phyloP scores from a whole-genome alignment of 2,113 vertebrate genomes.

The Stegastes partitus region DNA sequence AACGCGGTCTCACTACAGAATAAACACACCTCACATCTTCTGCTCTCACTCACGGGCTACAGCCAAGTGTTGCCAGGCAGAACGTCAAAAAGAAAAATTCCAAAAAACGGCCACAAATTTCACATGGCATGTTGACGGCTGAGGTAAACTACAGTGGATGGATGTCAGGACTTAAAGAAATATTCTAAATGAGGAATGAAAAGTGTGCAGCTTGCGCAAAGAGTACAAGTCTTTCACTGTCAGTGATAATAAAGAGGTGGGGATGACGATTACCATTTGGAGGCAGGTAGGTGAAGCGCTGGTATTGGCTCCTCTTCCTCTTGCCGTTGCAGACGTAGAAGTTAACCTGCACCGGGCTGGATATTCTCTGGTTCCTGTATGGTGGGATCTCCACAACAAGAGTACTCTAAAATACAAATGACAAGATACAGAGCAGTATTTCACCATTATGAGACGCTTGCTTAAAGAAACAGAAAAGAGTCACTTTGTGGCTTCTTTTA shows the following conservation, averaged over 20 bases:
- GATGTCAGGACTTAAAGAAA: conserved; percentile 49
- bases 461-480: no score
- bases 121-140: conserved; percentile 43
- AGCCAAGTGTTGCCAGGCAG: conserved; percentile 28
- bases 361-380: conserved; percentile 95
- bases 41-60: conserved; percentile 50
- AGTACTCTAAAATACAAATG: conserved; percentile 84
- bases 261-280: conserved; percentile 88
- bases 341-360: conserved; percentile 93
- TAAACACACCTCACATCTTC: conserved; percentile 76
- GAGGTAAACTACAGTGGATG: conserved; percentile 18
- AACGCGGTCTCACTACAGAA: conserved; percentile 69
- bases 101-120: conserved; percentile 29
- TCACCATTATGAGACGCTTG: no score
- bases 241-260: conserved; percentile 14
- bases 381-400: conserved; percentile 95
- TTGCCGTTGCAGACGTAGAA: conserved; percentile 99
- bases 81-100: conserved; percentile 31
- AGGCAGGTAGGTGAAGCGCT: conserved; percentile 97
- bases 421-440: not conserved
- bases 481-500: not conserved
- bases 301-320: conserved; percentile 97
- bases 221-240: conserved; percentile 9
- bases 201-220: conserved; percentile 19
- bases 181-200: conserved; percentile 20